phyloP scores from a whole-genome alignment of 2,113 vertebrate genomes.

The Cardinalis cardinalis region DNA sequence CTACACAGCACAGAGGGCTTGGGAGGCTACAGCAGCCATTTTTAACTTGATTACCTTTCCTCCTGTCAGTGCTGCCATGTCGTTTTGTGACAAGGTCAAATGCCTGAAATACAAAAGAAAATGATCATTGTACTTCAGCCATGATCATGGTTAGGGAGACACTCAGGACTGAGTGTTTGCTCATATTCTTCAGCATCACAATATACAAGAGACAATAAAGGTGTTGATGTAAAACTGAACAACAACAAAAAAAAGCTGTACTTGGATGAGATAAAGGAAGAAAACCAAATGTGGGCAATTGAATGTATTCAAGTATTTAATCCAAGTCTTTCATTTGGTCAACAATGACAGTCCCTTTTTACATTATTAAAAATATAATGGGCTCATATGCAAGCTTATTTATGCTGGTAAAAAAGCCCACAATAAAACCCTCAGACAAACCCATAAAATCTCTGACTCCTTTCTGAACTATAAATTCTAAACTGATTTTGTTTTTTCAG shows the following conservation, averaged over 20 bases:
- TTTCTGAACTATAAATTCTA: neutral
- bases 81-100: constrained; percentile 95
- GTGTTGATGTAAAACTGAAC: neutral
- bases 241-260: neutral
- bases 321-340: neutral
- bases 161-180: neutral
- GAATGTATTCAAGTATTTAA: neutral
- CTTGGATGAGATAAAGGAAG: neutral
- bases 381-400: neutral
- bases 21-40: neutral
- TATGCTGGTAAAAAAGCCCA: neutral
- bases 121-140: neutral
- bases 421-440: neutral
- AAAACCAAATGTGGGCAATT: neutral
- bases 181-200: neutral
- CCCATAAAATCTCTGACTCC: neutral
- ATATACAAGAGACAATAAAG: neutral
- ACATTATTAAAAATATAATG: neutral
- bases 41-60: constrained; percentile 81
- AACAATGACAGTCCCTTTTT: neutral
- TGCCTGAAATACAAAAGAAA: constrained; percentile 77
- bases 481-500: constrained; percentile 9
- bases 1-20: neutral
- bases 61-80: constrained; percentile 97
- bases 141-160: neutral